These are phyloP conservation scores for Tiphia femorata DNA, from an alignment of 2,888 invertebrate genomes.

Conservation along the genomic window DNA sequence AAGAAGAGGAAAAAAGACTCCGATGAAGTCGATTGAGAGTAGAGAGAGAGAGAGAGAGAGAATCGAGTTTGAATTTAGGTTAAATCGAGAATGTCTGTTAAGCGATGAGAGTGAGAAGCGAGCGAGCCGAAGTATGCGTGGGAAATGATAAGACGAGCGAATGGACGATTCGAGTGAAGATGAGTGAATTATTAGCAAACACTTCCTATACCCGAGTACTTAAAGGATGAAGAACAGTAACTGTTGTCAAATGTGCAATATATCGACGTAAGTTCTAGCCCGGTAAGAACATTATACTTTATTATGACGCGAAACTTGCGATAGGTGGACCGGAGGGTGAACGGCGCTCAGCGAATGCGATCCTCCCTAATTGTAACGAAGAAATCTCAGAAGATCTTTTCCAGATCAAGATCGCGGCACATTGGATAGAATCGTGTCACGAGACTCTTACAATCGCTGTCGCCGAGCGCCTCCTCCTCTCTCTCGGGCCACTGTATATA, in stretches of 20 bases:
- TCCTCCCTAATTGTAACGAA: no score
- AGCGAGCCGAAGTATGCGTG: no score
- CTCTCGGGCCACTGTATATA: slow-evolving; percentile 61
- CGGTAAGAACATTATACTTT: slow-evolving; percentile 60
- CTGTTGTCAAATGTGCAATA: slow-evolving; percentile 70
- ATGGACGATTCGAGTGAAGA: slow-evolving; percentile 16
- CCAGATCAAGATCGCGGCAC: no score
- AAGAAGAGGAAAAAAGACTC: no score
- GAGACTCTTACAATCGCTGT: slow-evolving; percentile 9
- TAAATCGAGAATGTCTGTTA: no score
- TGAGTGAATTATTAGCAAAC: slow-evolving; percentile 46
- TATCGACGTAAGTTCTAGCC: slow-evolving; percentile 64
- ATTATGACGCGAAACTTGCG: slow-evolving; percentile 42
- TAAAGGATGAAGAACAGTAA: slow-evolving; percentile 59
- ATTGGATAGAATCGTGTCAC: no score
- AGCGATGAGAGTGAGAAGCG: no score
- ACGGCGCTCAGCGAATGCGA: slow-evolving; percentile 21
- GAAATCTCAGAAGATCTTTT: no score
- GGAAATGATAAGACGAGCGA: slow-evolving; percentile 17
- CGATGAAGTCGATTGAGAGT: no score
- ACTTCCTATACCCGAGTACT: slow-evolving; percentile 66
- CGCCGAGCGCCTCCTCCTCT: slow-evolving; percentile 34
- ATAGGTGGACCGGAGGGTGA: slow-evolving; percentile 28
- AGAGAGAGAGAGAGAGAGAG: background rate
- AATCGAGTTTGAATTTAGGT: no score